Evolutionary conservation across 1,140 invertebrate species (phyloP).

Genomic region (Caenorhabditis latens): DNA sequence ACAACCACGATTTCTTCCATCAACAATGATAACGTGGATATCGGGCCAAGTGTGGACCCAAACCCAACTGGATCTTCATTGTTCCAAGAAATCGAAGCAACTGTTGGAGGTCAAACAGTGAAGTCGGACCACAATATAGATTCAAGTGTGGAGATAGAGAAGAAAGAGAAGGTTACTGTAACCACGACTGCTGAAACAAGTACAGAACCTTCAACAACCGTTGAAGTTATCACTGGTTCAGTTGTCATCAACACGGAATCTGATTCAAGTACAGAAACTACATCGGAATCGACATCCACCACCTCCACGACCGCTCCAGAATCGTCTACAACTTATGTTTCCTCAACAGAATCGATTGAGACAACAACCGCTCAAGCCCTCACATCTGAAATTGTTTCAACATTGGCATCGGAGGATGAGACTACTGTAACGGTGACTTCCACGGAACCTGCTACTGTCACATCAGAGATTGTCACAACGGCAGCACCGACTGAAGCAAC

Average conservation of each 20-base stretch:
- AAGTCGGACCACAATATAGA: conserved; percentile 26
- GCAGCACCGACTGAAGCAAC: not conserved
- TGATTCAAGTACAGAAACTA: not conserved
- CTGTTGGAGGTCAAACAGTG: conserved; percentile 5
- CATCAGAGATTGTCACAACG: not conserved
- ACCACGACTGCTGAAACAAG: not conserved
- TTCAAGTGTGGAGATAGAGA: conserved; percentile 13
- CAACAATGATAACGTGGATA: conserved; percentile 50
- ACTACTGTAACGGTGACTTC: conserved; percentile 6
- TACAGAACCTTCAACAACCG: not conserved
- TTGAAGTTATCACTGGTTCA: not conserved
- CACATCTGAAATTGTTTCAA: not conserved
- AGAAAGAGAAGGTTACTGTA: not conserved
- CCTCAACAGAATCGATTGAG: not conserved
- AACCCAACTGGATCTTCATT: conserved; percentile 47
- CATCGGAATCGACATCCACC: not conserved
- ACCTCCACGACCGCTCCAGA: not conserved
- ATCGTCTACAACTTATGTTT: not conserved
- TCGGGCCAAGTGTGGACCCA: conserved; percentile 43
- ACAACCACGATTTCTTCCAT: not conserved
- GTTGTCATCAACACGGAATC: not conserved
- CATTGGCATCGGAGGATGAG: not conserved
- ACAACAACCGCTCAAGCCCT: not conserved
- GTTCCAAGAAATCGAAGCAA: conserved; percentile 42
- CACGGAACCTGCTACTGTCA: not conserved